Percentiles rank a stretch among this genome's conserved stretches.
phyloP scores from a whole-genome alignment of 2,113 vertebrate genomes.

The Ivindomyrus marchei region DNA sequence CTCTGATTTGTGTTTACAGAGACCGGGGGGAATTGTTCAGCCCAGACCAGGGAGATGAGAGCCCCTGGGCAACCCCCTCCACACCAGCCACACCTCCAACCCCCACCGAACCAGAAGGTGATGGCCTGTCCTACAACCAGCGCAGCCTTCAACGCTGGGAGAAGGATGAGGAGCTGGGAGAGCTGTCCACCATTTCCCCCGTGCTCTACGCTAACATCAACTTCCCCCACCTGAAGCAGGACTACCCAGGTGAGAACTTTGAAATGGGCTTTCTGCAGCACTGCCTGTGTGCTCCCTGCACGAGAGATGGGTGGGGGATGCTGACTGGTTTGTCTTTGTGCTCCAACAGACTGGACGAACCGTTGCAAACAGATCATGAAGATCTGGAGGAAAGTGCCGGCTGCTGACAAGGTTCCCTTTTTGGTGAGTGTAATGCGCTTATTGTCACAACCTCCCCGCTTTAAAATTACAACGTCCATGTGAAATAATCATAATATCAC shows the following conservation, averaged over 20 bases:
- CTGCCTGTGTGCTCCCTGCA: neutral
- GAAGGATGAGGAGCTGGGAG: conserved; percentile 92
- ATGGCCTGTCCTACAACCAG: conserved; percentile 95
- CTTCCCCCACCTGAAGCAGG: conserved; percentile 89
- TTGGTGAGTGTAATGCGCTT: conserved; percentile 68
- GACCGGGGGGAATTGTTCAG: conserved; percentile 89
- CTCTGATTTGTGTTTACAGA: conserved; percentile 46
- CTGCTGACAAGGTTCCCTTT: conserved; percentile 92
- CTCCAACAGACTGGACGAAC: conserved; percentile 82
- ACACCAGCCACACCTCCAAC: conserved; percentile 89
- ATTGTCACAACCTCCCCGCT: neutral
- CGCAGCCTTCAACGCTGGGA: conserved; percentile 97
- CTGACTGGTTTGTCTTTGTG: neutral
- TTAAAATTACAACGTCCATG: neutral
- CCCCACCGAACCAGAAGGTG: conserved; percentile 81
- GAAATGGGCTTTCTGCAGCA: neutral
- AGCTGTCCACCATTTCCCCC: conserved; percentile 93
- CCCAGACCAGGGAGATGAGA: conserved; percentile 91
- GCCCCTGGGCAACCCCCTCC: conserved; percentile 87
- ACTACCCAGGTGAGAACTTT: conserved; percentile 80
- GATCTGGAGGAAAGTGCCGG: conserved; percentile 95
- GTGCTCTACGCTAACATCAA: conserved; percentile 98
- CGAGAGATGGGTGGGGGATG: neutral
- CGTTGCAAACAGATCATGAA: conserved; percentile 99
- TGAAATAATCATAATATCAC: neutral